Evolutionary conservation across 2,797 vertebrate species (phyloP), one percentile per base, ranked within the genome.

Genomic region (Meda fulgida): DNA sequence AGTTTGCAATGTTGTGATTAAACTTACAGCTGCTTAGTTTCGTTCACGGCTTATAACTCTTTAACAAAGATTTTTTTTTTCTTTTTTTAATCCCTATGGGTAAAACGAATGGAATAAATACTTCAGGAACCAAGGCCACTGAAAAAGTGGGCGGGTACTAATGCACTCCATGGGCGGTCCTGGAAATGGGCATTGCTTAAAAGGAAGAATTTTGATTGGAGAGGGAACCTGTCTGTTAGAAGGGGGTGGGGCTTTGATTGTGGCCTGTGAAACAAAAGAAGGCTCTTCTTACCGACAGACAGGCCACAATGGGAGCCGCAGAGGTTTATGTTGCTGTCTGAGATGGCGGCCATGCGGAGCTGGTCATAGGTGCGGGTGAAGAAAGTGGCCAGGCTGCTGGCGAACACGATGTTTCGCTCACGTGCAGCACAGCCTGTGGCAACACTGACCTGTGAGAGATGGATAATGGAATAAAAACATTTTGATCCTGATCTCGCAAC

Each of bases 221-320:
- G 36, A 78, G 75, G 55, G 76, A 34, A 34, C 53, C 38, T 69
- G 48, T 76, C 48, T 51, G 23, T 34, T 36, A 66, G 23, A 79
- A 78, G 53, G 46, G 23, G 29, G 34, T 11, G 26, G 26, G 63
- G 9, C 29, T 46, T 69, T 51, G 34, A 0, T 19, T n/a, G 38
- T 36, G 14, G 11, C 58, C 19, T 63, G 9, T 23, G 5, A 8
- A 66, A 63, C 67, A 26, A 90, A 53, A 18, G 19, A 2, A 65
- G 26, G 14, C 2, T 23, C 75, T 36, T 92, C 96, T 96, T 90
- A 99, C 98, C 98, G 0, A 97, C 97, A 84, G 98, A 99, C 53
- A 99, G 93, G 0, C 98, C 98, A 0, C 98, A 99, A 93, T 99
- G 98, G 0, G 98, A 99, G 86, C 98, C 98, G 1, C 97, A 97